phyloP scores from a whole-genome alignment of 2,113 vertebrate genomes.

The Tiliqua scincoides region DNA sequence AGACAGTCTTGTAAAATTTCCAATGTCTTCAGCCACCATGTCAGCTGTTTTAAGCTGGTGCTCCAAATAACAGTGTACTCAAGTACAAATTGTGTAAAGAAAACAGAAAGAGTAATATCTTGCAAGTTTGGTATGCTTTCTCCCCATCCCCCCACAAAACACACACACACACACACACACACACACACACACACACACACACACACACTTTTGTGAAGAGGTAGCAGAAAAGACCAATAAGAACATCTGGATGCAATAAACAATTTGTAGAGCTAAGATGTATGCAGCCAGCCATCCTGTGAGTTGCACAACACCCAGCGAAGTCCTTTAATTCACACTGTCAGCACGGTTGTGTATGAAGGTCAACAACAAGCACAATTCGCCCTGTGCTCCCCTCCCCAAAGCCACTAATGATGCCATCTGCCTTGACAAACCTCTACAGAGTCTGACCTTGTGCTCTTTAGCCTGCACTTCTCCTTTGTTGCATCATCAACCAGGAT shows the following conservation, averaged over 20 bases:
- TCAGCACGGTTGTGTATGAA: not conserved
- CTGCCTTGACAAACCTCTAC: slow-evolving; percentile 41
- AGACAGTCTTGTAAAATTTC: not conserved
- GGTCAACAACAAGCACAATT: not conserved
- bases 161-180: not conserved
- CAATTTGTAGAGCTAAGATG: not conserved
- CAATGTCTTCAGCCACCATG: not conserved
- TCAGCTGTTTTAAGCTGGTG: slow-evolving; percentile 25
- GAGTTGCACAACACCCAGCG: not conserved
- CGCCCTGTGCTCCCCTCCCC: not conserved
- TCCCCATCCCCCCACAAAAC: not conserved
- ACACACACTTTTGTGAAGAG: not conserved
- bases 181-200: too few relatives aligned
- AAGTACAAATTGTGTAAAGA: slow-evolving; percentile 14
- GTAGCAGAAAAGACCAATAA: fast-evolving
- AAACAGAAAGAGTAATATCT: slow-evolving; percentile 6
- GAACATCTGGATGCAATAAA: not conserved
- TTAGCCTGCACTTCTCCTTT: slow-evolving; percentile 23
- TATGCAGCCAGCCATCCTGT: not conserved
- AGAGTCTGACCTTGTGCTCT: slow-evolving; percentile 43
- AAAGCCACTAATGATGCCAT: slow-evolving; percentile 30
- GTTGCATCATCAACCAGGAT: slow-evolving; percentile 36
- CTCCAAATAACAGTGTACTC: slow-evolving; percentile 34
- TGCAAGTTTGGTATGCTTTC: not conserved
- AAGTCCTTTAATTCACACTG: not conserved